Evolutionary conservation across 2,888 invertebrate genomes (phyloP), one percentile per base, ranked within the genome.

Genomic region (Litoditis marina): DNA sequence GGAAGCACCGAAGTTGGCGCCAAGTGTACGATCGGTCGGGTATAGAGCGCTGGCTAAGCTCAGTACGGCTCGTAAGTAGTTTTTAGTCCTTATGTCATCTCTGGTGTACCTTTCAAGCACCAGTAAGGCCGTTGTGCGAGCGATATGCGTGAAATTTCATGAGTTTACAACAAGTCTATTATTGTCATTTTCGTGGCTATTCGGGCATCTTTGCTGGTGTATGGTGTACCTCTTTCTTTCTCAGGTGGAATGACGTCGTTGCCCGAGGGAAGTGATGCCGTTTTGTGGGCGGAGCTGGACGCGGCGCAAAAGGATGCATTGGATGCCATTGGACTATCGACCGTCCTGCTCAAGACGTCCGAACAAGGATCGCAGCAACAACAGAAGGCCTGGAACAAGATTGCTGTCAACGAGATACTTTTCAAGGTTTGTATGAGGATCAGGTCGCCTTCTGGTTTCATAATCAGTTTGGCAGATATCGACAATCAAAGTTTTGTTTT

Each of bases 281-380:
- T 57, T 8, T 42, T 69, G 31, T 46, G 60, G 36, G 27, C 49
- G 1, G 71, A 73, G 42, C 44, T 71, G 16, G 71, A 69, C n/a
- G 53, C 52, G 3, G 56, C 52, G 4, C 65, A 68, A 22, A 75
- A 75, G 59, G 73, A 71, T 32, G 68, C 71, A 31, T 57, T 73
- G 2, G 61, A 58, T 19, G 66, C 65, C 2, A 61, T 73, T 47
- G 66, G 65, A 27, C 36, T 73, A 11, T 63, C 67, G 36, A 50
- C 68, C 28, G 25, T 69, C 31, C 42, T 75, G 2, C 60, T 75
- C 4, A 22, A 56, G 4, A 63, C 65, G 11, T 27, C 44, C 8
- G 60, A 63, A 28, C 54, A 56, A 25, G 66, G 60, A 36, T 59
- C 62, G 5, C 34, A 32, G 3, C 19, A n/a, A 13, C 57, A 65